phyloP scores from a whole-genome alignment of 37 sponge, comb jelly and placozoan genomes.

The Crambe crambe region DNA sequence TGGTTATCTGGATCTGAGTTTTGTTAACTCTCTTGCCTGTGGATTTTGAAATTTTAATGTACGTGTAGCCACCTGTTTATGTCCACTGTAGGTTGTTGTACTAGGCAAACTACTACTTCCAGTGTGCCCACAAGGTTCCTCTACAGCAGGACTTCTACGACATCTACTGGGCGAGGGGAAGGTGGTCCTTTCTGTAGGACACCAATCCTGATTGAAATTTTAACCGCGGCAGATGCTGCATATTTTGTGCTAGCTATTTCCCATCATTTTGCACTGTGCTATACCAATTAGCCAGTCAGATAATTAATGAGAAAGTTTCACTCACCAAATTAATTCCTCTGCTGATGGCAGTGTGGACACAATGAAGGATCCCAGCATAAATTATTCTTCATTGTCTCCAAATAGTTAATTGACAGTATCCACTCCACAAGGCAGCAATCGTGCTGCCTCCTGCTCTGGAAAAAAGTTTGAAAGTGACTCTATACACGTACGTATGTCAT shows the following conservation, averaged over 20 bases:
- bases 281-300: no score
- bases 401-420: constrained; percentile 92
- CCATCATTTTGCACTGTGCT: no score
- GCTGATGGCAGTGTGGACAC: constrained; percentile 71
- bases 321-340: constrained; percentile 69
- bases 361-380: constrained; percentile 61
- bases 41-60: no score
- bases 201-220: not conserved
- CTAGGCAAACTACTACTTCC: constrained; percentile 88
- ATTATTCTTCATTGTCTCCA: constrained; percentile 75
- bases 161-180: constrained; percentile 56
- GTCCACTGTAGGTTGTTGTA: no score
- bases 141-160: constrained; percentile 93
- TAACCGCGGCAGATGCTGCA: not conserved
- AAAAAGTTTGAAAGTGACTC: no score
- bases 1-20: constrained; percentile 24
- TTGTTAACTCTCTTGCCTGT: constrained; percentile 12
- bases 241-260: no score
- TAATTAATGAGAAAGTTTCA: no score
- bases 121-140: constrained; percentile 62
- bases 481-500: constrained; percentile 51
- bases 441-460: constrained; percentile 58
- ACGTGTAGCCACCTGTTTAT: no score
- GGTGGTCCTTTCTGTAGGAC: not conserved
- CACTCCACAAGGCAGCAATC: constrained; percentile 82